Evolutionary conservation across 2,888 invertebrate genomes (phyloP).

Genomic region (Hartigia nigra): DNA sequence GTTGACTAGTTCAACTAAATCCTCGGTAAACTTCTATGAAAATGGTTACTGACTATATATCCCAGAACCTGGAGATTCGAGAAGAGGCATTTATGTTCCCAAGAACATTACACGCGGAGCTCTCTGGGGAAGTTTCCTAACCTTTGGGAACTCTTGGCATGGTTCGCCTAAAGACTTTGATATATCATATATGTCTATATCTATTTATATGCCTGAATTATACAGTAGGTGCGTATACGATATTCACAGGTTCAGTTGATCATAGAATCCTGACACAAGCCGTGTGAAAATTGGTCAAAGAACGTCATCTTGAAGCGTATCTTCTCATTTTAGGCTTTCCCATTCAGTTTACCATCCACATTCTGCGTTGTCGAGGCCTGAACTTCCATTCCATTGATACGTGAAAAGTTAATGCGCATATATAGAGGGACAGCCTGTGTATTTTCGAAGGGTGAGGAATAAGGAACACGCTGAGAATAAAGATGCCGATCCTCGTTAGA

Average conservation of each 20-base stretch:
- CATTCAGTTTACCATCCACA: background rate
- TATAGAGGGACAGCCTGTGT: background rate
- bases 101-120: constrained; percentile 21
- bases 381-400: background rate
- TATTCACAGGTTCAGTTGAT: background rate
- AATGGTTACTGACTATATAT: background rate
- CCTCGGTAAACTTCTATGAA: background rate
- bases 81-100: constrained; percentile 40
- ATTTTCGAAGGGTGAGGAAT: background rate
- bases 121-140: constrained; percentile 36
- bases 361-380: background rate
- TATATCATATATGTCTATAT: background rate
- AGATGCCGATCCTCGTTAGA: background rate
- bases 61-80: constrained; percentile 31
- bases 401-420: background rate
- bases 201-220: background rate
- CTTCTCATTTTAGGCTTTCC: background rate
- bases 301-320: background rate
- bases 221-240: background rate
- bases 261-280: background rate
- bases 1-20: background rate
- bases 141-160: constrained; percentile 39
- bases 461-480: background rate
- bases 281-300: background rate
- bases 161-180: constrained; percentile 12